Percentiles rank a stretch among this genome's conserved stretches.
phyloP scores from a whole-genome alignment of 92 coral and sea anemone species.

The Diadumene lineata region DNA sequence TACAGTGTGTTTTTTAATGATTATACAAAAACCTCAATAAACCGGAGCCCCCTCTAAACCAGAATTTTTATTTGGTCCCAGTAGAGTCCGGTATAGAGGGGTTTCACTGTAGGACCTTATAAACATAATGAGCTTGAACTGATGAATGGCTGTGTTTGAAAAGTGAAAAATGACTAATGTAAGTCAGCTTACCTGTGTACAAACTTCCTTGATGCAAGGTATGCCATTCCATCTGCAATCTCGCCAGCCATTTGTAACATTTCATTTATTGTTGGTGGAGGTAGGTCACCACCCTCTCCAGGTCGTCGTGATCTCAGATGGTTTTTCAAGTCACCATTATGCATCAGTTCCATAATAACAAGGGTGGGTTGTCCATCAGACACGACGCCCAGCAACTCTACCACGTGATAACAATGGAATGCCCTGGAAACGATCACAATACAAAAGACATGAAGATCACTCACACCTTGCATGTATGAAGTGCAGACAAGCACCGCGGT shows the following conservation, averaged over 20 bases:
- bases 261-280: slow-evolving; percentile 86
- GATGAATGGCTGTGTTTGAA: too few species aligned
- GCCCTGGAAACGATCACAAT: slow-evolving; percentile 53
- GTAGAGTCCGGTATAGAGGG: too few species aligned
- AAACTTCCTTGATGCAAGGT: slow-evolving; percentile 90
- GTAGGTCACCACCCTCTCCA: slow-evolving; percentile 80
- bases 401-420: slow-evolving; percentile 90
- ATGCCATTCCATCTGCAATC: slow-evolving; percentile 99
- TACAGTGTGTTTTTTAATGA: too few species aligned
- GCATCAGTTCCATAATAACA: slow-evolving; percentile 97
- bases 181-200: slow-evolving; percentile 80
- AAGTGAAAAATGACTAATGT: background rate
- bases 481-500: too few species aligned
- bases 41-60: too few species aligned
- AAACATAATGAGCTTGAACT: too few species aligned
- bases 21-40: too few species aligned
- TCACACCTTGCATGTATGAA: background rate
- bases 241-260: slow-evolving; percentile 96
- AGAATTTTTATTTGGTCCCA: too few species aligned
- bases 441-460: background rate
- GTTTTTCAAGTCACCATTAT: slow-evolving; percentile 91
- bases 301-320: slow-evolving; percentile 91
- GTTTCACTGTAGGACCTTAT: too few species aligned
- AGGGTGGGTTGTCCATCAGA: slow-evolving; percentile 97
- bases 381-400: slow-evolving; percentile 90